Conservation (phyloP, 2,888 invertebrate species). For the Euzophera pinguis region DNA sequence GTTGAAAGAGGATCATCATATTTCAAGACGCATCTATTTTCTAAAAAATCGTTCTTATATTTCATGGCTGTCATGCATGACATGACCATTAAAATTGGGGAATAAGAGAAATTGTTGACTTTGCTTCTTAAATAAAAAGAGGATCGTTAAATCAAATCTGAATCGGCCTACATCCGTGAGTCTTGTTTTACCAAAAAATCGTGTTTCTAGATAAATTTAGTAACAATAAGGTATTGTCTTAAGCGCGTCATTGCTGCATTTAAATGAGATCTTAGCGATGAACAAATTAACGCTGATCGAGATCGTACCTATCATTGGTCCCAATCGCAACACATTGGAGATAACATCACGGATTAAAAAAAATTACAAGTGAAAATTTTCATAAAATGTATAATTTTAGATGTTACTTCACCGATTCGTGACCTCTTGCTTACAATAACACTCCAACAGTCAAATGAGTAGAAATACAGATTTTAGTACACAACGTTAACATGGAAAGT, state of each 20-base stretch:
- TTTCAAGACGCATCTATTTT: no score
- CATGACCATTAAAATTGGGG: no score
- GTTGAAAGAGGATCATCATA: not conserved
- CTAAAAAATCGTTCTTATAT: no score
- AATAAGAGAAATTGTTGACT: no score
- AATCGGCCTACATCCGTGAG: no score
- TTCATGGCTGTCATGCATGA: no score
- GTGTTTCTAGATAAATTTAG: no score
- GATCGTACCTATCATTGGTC: constrained; percentile 45
- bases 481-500: constrained; percentile 34
- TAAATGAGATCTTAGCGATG: constrained; percentile 17
- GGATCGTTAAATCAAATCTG: no score
- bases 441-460: constrained; percentile 36
- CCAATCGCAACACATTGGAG: constrained; percentile 68
- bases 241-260: constrained; percentile 35
- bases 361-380: not conserved
- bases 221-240: constrained; percentile 44
- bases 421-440: constrained; percentile 35
- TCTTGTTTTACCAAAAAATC: no score
- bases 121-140: no score
- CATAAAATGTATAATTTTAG: not conserved
- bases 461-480: constrained; percentile 32
- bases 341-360: constrained; percentile 27
- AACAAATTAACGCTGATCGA: not conserved
- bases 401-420: constrained; percentile 12